Conservation (phyloP, 2,113 vertebrate species). For the Thymallus thymallus region DNA sequence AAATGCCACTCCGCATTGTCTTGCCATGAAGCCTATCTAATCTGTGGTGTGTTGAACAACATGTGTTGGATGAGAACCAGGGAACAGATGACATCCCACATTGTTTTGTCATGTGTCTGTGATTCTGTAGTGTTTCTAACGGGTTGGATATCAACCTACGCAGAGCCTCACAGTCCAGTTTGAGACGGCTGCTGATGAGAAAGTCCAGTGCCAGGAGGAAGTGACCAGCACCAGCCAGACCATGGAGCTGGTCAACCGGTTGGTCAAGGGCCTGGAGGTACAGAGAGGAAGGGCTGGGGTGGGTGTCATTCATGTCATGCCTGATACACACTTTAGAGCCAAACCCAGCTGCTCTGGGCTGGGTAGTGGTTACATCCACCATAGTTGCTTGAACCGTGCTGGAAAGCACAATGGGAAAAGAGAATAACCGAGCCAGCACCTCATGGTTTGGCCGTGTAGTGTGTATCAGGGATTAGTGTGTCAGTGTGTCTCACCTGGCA, state of each 20-base stretch:
- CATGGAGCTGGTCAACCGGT: constrained; percentile 74
- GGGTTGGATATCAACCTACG: constrained; percentile 78
- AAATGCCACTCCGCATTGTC: not conserved
- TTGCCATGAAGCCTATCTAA: constrained; percentile 1
- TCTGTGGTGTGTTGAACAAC: not conserved
- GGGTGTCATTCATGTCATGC: too few relatives aligned
- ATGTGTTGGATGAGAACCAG: too few relatives aligned
- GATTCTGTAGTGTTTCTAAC: constrained; percentile 37
- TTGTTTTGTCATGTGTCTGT: not conserved
- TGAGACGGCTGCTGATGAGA: constrained; percentile 76
- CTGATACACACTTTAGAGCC: too few relatives aligned
- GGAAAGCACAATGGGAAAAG: too few relatives aligned
- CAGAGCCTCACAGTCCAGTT: constrained; percentile 73
- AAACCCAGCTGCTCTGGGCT: too few relatives aligned
- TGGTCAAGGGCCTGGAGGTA: constrained; percentile 80
- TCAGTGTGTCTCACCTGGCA: not conserved
- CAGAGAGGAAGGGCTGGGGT: constrained; percentile 35
- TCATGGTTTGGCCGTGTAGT: not conserved
- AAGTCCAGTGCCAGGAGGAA: constrained; percentile 77
- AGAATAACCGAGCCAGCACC: too few relatives aligned
- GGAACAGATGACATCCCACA: not conserved
- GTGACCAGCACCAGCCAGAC: too few relatives aligned
- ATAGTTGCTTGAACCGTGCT: too few relatives aligned
- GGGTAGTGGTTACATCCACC: too few relatives aligned
- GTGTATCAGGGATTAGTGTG: not conserved